Evolutionary conservation across 2,888 invertebrate species (phyloP), one percentile per base, ranked within the genome.

Genomic region (Lamproptera curius): DNA sequence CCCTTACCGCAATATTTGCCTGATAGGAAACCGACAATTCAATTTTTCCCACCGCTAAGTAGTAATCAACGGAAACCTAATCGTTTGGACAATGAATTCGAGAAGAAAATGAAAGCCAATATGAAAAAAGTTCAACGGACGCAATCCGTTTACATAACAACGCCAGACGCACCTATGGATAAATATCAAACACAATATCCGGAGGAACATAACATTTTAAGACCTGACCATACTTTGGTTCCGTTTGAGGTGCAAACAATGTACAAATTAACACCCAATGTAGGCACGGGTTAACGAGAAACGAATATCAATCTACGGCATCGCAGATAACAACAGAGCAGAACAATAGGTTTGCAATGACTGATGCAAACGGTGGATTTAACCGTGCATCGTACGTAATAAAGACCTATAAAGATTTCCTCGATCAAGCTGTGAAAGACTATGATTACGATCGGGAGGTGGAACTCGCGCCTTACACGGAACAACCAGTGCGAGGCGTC

Each of bases 31-130:
- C 72, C 80, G 1, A 84, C 85, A 0, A 49, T 86, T 3, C 82
- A 85, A 52, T 84, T 82, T 58, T 87, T 86, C 58, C 85, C 86
- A 11, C 86, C 86, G 1, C 62, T 64, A 44, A 58, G 56, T 2
- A 58, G 56, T 1, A 68, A 67, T n/a, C 70, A 67, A 51, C 52
- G 69, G 1, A 72, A 59, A 33, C 16, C 62, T 1, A 66, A 70
- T 28, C 39, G 43, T 37, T 72, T 75, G 42, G 73, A 76, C 46
- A 55, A 54, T 1, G 56, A 63, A 36, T 74, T 73, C 37, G 67
- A 70, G 40, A 60, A 53, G 14, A 79, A 75, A 66, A 52, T 76
- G 1, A 70, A 76, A 44, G 49, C 61, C 13, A 73, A 62, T 35
- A 57, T 62, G 1, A 42, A 62, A 8, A 48, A 52, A 35, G 62